These are phyloP conservation scores for Saguinus imperator DNA, from an alignment of 2,113 vertebrate genomes.

Conservation along the genomic window DNA sequence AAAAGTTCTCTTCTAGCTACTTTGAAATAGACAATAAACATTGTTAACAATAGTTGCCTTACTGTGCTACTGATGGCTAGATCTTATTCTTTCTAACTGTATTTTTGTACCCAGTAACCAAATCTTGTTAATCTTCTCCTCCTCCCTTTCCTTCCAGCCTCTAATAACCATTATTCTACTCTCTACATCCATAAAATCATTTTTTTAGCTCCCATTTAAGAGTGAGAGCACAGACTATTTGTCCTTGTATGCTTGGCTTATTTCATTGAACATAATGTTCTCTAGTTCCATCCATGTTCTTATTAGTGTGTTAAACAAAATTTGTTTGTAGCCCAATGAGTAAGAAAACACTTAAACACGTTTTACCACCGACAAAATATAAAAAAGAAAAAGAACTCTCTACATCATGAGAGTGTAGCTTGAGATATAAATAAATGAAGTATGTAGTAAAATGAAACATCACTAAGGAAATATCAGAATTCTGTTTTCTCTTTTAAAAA, in stretches of 20 bases:
- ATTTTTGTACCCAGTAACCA: neutral
- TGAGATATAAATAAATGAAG: neutral
- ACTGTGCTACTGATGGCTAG: neutral
- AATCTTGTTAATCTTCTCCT: too few relatives aligned
- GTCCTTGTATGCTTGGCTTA: neutral
- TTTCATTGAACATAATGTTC: neutral
- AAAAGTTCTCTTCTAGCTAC: neutral
- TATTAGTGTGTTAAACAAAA: neutral
- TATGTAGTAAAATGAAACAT: constrained; percentile 55
- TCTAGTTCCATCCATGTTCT: neutral
- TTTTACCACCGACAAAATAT: neutral
- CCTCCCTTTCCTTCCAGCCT: neutral
- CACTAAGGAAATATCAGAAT: constrained; percentile 36
- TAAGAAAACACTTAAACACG: neutral
- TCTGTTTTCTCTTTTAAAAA: constrained; percentile 47
- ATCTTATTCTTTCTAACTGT: neutral
- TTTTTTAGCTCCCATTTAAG: neutral
- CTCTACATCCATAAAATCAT: neutral
- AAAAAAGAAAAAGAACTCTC: neutral
- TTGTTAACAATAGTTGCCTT: neutral
- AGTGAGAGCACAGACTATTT: neutral
- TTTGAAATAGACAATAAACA: neutral
- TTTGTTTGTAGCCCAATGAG: neutral
- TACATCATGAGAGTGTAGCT: neutral
- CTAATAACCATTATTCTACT: neutral